Evolutionary conservation across 1,140 invertebrate species (phyloP).

Genomic region (Trichonephila inaurata): DNA sequence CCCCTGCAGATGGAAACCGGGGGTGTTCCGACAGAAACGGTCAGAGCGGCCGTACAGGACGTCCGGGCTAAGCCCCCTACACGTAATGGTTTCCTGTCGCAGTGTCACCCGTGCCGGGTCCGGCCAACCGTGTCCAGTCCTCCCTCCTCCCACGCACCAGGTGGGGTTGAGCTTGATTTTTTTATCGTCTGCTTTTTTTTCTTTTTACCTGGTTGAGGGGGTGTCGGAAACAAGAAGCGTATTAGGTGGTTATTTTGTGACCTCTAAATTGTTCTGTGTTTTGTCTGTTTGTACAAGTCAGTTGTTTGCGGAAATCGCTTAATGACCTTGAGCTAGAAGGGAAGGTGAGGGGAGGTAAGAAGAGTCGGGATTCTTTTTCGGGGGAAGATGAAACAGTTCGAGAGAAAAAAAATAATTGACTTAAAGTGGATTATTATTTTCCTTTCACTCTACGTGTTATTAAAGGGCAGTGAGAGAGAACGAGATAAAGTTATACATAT

Average conservation of each 20-base stretch:
- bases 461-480: too few species aligned
- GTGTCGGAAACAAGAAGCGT: conserved; percentile 61
- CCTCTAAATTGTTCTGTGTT: conserved; percentile 65
- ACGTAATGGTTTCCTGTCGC: conserved; percentile 67
- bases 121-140: conserved; percentile 40
- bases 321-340: neutral
- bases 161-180: conserved; percentile 38
- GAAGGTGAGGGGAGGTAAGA: neutral
- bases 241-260: conserved; percentile 74
- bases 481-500: too few species aligned
- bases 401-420: too few species aligned
- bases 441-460: too few species aligned
- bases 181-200: conserved; percentile 50
- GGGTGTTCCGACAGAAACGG: conserved; percentile 25
- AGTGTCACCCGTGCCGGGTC: conserved; percentile 63
- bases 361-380: neutral
- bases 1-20: conserved; percentile 47
- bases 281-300: conserved; percentile 29
- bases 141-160: conserved; percentile 40
- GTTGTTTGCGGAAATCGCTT: conserved; percentile 73
- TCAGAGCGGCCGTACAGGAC: conserved; percentile 47
- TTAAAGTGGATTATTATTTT: too few species aligned
- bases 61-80: neutral
- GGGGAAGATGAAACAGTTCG: too few species aligned
- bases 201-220: conserved; percentile 41